Evolutionary conservation across 2,888 invertebrate genomes (phyloP).

Genomic region (Heliconius erato): DNA sequence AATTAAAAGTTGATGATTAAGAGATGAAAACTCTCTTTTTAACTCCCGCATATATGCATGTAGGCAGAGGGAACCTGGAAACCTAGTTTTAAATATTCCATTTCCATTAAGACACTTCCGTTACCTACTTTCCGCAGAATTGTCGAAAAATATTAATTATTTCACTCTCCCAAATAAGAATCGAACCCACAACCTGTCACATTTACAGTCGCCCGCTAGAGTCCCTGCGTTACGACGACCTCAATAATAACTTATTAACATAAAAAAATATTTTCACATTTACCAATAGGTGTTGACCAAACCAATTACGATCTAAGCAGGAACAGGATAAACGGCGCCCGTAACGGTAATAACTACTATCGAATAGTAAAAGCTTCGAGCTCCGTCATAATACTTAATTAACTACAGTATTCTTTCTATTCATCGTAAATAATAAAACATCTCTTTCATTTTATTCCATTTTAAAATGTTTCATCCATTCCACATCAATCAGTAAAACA

Average conservation of each 20-base stretch:
- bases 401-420: conserved; percentile 12
- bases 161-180: not conserved
- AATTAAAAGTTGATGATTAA: too few relatives aligned
- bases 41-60: too few relatives aligned
- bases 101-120: too few relatives aligned
- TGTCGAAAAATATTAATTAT: too few relatives aligned
- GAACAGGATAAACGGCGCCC: conserved; percentile 63
- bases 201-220: not conserved
- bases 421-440: not conserved
- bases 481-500: conserved; percentile 15
- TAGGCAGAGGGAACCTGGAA: too few relatives aligned
- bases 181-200: not conserved
- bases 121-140: too few relatives aligned
- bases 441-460: conserved; percentile 18
- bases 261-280: not conserved
- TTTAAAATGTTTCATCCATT: conserved; percentile 14
- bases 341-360: conserved; percentile 47
- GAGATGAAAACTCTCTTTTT: too few relatives aligned
- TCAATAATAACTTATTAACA: not conserved
- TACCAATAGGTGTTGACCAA: conserved; percentile 67
- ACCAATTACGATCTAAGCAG: conserved; percentile 79
- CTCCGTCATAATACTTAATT: conserved; percentile 16
- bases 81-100: too few relatives aligned
- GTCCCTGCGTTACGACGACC: not conserved
- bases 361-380: conserved; percentile 9